phyloP scores from a whole-genome alignment of 2,113 vertebrate species.

The Marmota monax region DNA sequence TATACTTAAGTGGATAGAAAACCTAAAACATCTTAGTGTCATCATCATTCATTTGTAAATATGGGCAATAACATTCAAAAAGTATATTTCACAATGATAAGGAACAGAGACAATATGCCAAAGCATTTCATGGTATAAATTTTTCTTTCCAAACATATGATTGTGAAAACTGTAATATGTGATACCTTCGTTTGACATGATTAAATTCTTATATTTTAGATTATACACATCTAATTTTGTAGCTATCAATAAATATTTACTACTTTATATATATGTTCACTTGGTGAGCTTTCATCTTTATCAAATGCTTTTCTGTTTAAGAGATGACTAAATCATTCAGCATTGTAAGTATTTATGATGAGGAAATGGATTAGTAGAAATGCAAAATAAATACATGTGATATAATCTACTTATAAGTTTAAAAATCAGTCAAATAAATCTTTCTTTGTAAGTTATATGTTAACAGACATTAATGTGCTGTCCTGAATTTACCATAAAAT shows the following conservation, averaged over 20 bases:
- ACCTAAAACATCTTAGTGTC: neutral
- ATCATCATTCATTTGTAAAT: neutral
- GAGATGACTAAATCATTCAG: neutral
- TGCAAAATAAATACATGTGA: neutral
- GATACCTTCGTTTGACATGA: neutral
- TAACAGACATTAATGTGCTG: neutral
- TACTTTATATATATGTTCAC: neutral
- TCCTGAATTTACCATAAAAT: neutral
- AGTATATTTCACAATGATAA: neutral
- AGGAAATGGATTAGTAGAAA: neutral
- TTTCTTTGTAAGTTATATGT: neutral
- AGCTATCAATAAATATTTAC: neutral
- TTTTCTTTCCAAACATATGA: neutral
- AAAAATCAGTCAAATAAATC: neutral
- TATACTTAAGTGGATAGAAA: neutral
- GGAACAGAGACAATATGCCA: neutral
- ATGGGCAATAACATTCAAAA: neutral
- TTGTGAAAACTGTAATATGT: neutral
- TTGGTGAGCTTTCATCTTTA: neutral
- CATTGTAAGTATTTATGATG: neutral
- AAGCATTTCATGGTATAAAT: neutral
- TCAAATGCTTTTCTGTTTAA: neutral
- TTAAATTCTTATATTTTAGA: neutral
- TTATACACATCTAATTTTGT: neutral
- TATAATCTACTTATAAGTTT: neutral